Base-by-base conservation (phyloP, 2,797 vertebrate genomes). In the Tiaroga cobitis region DNA sequence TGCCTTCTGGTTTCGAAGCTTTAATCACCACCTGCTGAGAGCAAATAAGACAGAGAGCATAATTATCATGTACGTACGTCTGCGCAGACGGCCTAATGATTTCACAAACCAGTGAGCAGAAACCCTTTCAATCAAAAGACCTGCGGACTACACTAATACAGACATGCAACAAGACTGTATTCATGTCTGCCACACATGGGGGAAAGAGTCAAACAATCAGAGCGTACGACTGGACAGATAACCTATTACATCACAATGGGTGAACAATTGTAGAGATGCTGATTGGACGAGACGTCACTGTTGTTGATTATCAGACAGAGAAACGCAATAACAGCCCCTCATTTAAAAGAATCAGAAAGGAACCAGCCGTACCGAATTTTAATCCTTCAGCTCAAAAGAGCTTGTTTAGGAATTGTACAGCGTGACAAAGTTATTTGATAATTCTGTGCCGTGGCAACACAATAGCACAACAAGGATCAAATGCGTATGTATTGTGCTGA, bases 291-390 rank as follows among this genome's bases (percentile, higher is more conserved):
- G 56, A 46, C 39, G 34, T 11, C 26, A 32, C 68, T 19, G 6
- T 43, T 46, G 18, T 72, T 18, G 51, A 73, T 63, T 34, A 74
- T 34, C 81, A 61, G 19, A 43, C 24, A 70, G 16, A 41, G 80
- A 82, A 72, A 82, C 24, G 54, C n/a, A 82, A 73, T 46, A 61
- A 83, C 24, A 11, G 29, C 32, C 3, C 74, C 59, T 29, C 29
- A 83, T 83, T 83, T 83, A 83, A 51, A 82, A 83, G 32, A 56
- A 75, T 67, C 70, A 75, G 26, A 72, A 82, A 32, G 39, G 39
- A 82, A 63, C 41, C 16, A 34, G 39, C 26, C 63, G 56, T 24
- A 34, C 26, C 13, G 29, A 82, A 82, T 18, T 75, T n/a, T 56
- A 83, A 75, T 75, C 41, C 41, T 37, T 13, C 59, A 37, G 29